A percentile compares a stretch with the other conserved stretches of the same genome.
phyloP scores from a whole-genome alignment of 2,888 invertebrate genomes.

The Hyposoter didymator region DNA sequence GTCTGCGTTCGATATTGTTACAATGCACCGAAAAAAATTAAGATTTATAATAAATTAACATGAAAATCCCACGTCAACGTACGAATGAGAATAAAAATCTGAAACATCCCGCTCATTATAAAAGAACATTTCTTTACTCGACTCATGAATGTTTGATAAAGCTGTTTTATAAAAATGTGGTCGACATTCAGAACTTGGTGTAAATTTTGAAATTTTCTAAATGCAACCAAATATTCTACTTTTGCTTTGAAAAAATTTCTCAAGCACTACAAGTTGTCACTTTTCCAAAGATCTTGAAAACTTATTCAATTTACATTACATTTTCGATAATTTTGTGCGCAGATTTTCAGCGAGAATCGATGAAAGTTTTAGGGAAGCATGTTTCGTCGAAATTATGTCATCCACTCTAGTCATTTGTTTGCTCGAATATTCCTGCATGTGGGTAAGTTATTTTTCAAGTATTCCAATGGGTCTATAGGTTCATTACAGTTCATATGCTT shows the following conservation, averaged over 20 bases:
- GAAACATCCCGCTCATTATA: no score
- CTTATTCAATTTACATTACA: background rate
- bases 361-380: conserved; percentile 74
- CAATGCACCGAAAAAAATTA: background rate
- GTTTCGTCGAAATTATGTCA: conserved; percentile 78
- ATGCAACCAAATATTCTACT: background rate
- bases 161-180: background rate
- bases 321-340: background rate
- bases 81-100: no score
- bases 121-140: background rate
- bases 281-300: background rate
- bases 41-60: background rate
- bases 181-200: no score
- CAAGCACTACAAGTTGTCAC: background rate
- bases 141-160: background rate
- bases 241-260: background rate
- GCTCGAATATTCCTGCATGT: conserved; percentile 77
- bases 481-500: background rate
- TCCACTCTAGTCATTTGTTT: conserved; percentile 79
- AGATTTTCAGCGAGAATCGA: conserved; percentile 70
- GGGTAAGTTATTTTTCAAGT: conserved; percentile 69
- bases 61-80: background rate
- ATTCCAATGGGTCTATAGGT: background rate
- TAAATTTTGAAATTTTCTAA: background rate
- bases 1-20: background rate